Percentiles rank a stretch among this genome's conserved stretches.
Conservation (phyloP, 2,888 invertebrate genomes). For the Scotopteryx bipunctaria region DNA sequence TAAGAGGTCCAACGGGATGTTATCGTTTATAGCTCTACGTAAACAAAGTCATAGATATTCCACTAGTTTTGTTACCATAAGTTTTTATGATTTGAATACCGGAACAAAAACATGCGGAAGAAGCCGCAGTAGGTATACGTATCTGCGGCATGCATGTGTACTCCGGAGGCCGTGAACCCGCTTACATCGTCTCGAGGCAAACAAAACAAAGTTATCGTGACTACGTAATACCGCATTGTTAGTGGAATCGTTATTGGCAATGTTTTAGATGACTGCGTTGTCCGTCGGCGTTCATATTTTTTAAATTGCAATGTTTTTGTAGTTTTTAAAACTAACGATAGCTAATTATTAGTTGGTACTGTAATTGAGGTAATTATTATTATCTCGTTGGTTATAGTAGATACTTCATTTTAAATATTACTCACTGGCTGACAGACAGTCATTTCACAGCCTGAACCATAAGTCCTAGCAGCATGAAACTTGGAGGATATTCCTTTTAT, state of each 20-base stretch:
- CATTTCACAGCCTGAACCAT: too few relatives aligned
- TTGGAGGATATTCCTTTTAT: too few relatives aligned
- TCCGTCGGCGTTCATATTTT: not conserved
- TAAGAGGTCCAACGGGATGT: too few relatives aligned
- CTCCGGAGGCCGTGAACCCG: slow-evolving; percentile 53
- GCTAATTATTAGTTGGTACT: not conserved
- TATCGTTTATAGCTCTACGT: too few relatives aligned
- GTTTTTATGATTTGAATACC: slow-evolving; percentile 34
- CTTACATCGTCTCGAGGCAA: slow-evolving; percentile 42
- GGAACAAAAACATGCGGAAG: slow-evolving; percentile 48
- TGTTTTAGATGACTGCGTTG: slow-evolving; percentile 10
- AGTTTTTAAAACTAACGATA: not conserved
- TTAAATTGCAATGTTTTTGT: not conserved
- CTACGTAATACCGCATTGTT: slow-evolving; percentile 36
- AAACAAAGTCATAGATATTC: too few relatives aligned
- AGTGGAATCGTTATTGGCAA: slow-evolving; percentile 17
- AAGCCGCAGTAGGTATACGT: slow-evolving; percentile 28
- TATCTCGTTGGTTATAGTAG: too few relatives aligned
- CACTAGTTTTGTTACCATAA: not conserved
- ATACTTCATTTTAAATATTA: not conserved
- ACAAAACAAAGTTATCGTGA: slow-evolving; percentile 45
- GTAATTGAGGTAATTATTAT: too few relatives aligned
- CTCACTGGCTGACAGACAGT: too few relatives aligned
- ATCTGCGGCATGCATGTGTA: slow-evolving; percentile 30
- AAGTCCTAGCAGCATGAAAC: too few relatives aligned